These are phyloP conservation scores for Amphiura filiformis DNA, from an alignment of 35 echinoderm and acorn worm species.

Conservation along the genomic window DNA sequence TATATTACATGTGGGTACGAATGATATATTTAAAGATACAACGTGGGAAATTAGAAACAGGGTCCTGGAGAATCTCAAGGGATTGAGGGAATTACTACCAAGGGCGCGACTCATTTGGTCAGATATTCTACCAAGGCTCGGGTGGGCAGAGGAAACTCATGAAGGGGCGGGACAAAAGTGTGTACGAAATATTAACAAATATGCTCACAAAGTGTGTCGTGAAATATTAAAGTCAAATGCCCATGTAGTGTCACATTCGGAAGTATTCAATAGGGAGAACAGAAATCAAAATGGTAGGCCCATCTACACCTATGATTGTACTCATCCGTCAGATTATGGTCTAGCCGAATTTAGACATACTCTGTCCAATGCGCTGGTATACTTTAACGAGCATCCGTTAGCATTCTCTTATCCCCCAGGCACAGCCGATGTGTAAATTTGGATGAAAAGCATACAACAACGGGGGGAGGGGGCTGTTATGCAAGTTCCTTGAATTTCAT, in stretches of 20 bases:
- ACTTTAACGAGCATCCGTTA: not conserved
- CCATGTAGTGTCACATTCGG: not conserved
- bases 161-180: not conserved
- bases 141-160: not conserved
- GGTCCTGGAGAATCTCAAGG: not conserved
- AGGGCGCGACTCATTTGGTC: not conserved
- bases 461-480: too few relatives aligned
- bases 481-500: too few relatives aligned
- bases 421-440: not conserved
- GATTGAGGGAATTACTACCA: not conserved
- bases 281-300: not conserved
- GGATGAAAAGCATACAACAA: not conserved
- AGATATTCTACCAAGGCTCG: not conserved
- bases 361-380: not conserved
- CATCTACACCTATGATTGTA: not conserved
- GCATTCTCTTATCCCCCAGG: not conserved
- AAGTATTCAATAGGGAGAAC: not conserved
- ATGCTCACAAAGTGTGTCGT: not conserved
- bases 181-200: not conserved
- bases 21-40: not conserved
- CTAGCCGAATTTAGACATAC: not conserved
- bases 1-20: not conserved
- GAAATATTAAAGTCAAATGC: not conserved
- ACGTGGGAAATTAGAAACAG: not conserved
- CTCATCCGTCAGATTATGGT: not conserved